Conservation (phyloP, 2,888 invertebrate species). For the Pollenia angustigena region DNA sequence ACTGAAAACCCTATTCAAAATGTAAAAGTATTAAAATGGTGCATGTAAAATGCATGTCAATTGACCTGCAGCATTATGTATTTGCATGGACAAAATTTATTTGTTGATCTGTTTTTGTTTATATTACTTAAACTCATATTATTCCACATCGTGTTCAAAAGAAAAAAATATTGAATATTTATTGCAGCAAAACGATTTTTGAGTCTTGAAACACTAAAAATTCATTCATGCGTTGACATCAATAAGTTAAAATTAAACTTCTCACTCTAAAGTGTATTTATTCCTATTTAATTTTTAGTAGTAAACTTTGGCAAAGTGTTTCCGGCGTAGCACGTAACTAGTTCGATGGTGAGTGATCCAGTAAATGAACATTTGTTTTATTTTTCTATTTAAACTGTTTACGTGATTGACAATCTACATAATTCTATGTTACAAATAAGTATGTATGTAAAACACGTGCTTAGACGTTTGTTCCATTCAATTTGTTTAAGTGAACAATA, state of each 20-base stretch:
- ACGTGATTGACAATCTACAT: slow-evolving; percentile 9
- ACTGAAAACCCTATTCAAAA: background rate
- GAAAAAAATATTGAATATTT: slow-evolving; percentile 33
- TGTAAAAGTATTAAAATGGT: background rate
- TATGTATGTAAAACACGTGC: slow-evolving; percentile 8
- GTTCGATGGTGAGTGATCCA: background rate
- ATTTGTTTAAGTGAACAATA: slow-evolving; percentile 26
- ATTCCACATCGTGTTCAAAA: slow-evolving; percentile 42
- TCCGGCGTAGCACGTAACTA: slow-evolving; percentile 10
- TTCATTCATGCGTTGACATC: slow-evolving; percentile 12
- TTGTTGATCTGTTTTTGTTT: too few relatives aligned
- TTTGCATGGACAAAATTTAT: slow-evolving; percentile 10
- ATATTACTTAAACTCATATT: too few relatives aligned
- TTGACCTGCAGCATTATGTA: slow-evolving; percentile 40
- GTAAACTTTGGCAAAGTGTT: background rate
- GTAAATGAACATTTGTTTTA: slow-evolving; percentile 4
- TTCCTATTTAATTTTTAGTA: background rate
- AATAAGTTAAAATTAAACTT: background rate
- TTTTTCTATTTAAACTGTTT: background rate
- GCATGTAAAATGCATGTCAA: slow-evolving; percentile 28
- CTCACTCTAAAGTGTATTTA: background rate
- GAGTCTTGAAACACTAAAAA: slow-evolving; percentile 41
- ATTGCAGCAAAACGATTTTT: slow-evolving; percentile 65
- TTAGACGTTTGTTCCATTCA: background rate
- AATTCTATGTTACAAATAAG: background rate